Base-by-base conservation (phyloP, 2,113 vertebrate genomes). In the Toxotes chatareus region DNA sequence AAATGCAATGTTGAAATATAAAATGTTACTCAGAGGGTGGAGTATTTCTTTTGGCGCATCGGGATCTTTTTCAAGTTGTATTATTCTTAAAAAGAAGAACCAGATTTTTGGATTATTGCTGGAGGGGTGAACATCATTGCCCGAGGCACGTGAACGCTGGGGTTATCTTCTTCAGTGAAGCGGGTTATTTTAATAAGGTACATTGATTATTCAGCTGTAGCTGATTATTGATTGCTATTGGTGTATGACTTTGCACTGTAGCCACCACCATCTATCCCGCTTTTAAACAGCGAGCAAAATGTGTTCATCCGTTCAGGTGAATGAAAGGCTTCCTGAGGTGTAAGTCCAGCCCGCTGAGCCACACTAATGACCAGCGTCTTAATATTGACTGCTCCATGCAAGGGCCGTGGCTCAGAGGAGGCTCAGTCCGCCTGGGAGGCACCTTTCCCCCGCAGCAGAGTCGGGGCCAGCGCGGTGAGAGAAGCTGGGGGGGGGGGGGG, bases 391-490 rank as follows among this genome's bases (percentile, higher is more conserved):
- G 57, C 6, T 34, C 57, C 16, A 23, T 51, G 19, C 8, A 21
- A 19, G 49, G 16, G 46, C 46, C 46, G 46, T 47, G 46, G 74
- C 51, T 75, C 36, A 23, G 31, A 68, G 70, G 31, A 65, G 40
- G 42, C 59, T 4, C 4, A 60, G 53, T 38, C 51, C 82, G 73
- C 21, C 46, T 49, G 53, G 6, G 19, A 79, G n/a, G 4, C 27
- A 8, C 56, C 42, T 40, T 17, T 55, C 4, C n/a, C 34, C 67
- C 5, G 71, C 47, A 34, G 46, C 63, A 63, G 94, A 93, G 89
- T 93, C 93, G 93, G 90, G 91, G 80, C 83, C 86, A 74, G 80
- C 86, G 84, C 89, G 86, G 88, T 32, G 63, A 63, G 44, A 23
- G 46, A 42, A 14, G 34, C 38, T 4, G 19, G 49, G 40, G 56